A percentile compares a stretch with the other conserved stretches of the same genome.
Evolutionary conservation across 2,797 vertebrate species (phyloP).

Genomic region (Crenichthys baileyi): DNA sequence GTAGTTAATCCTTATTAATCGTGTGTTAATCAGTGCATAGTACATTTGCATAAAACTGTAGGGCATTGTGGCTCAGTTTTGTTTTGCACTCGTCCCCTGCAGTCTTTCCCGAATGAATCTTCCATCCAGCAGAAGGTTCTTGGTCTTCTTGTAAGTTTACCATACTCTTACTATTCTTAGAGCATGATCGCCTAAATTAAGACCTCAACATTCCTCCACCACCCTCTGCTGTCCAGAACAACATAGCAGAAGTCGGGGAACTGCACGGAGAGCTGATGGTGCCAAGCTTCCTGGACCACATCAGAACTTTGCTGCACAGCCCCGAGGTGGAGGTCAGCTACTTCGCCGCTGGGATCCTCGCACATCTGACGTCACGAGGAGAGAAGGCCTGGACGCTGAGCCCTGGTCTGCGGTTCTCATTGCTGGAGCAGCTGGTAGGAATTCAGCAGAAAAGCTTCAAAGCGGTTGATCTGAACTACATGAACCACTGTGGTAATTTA

Average conservation of each 20-base stretch:
- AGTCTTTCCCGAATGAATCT: conserved; percentile 98
- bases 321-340: conserved; percentile 98
- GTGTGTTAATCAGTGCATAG: conserved; percentile 10
- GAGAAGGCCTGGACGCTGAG: conserved; percentile 92
- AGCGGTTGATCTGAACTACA: background rate
- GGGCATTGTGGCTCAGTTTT: conserved; percentile 49
- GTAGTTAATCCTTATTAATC: conserved; percentile 17
- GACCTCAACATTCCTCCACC: background rate
- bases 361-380: conserved; percentile 95
- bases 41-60: conserved; percentile 1
- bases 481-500: background rate
- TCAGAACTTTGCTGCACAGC: conserved; percentile 92
- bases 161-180: background rate
- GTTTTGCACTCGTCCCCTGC: conserved; percentile 34
- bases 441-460: background rate
- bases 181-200: conserved; percentile 6
- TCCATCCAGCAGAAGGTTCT: conserved; percentile 99
- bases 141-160: conserved; percentile 91
- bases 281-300: conserved; percentile 96
- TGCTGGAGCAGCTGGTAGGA: conserved; percentile 93
- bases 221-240: conserved; percentile 83
- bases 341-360: conserved; percentile 97
- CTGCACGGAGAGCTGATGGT: conserved; percentile 96
- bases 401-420: conserved; percentile 83
- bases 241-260: conserved; percentile 97